Percentiles rank a stretch among this genome's conserved stretches.
Conservation (phyloP, 2,888 invertebrate genomes). For the Incurvaria masculella region DNA sequence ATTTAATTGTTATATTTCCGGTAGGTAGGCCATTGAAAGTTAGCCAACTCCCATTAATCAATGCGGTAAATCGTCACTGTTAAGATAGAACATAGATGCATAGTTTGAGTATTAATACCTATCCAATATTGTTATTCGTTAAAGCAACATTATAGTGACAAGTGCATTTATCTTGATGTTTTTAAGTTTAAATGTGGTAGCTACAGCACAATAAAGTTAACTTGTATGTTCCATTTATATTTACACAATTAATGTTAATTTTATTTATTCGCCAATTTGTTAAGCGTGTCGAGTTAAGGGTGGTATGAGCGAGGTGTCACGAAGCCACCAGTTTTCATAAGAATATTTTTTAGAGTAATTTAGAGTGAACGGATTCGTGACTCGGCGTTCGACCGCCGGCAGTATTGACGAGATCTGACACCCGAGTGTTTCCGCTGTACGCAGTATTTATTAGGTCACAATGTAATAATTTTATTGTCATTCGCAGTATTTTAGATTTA, state of each 20-base stretch:
- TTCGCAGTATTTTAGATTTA: constrained; percentile 44
- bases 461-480: constrained; percentile 28
- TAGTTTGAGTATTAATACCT: constrained; percentile 21
- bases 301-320: constrained; percentile 15
- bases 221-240: neutral
- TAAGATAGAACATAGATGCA: no score
- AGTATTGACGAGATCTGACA: constrained; percentile 45
- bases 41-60: no score
- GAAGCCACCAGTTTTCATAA: constrained; percentile 17
- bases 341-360: constrained; percentile 37
- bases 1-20: neutral
- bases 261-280: neutral
- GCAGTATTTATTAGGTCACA: constrained; percentile 42
- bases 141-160: constrained; percentile 50
- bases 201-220: constrained; percentile 22
- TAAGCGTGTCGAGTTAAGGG: neutral
- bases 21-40: no score
- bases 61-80: no score
- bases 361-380: constrained; percentile 20
- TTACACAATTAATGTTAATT: neutral
- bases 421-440: constrained; percentile 16
- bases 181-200: constrained; percentile 50
- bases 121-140: constrained; percentile 20
- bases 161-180: constrained; percentile 55
- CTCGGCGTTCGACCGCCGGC: constrained; percentile 21